Base-by-base conservation (phyloP, 2,888 invertebrate species). In the Aphodius granarius region DNA sequence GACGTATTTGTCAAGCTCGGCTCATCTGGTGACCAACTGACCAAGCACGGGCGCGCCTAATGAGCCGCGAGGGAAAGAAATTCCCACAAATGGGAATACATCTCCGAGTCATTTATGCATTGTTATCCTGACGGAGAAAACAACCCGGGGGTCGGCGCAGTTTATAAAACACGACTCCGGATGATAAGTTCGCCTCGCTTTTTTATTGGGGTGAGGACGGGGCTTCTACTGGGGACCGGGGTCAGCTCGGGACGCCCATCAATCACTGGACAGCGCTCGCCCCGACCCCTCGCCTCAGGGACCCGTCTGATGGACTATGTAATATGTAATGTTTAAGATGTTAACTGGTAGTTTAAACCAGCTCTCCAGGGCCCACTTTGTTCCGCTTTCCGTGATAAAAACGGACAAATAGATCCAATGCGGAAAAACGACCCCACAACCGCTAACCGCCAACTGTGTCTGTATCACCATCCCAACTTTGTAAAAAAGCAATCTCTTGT, bases 251-350 rank as follows among this genome's bases (percentile, higher is more conserved):
- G 79, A 82, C 81, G 83, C 84, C 84, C 84, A 87, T 87, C 86
- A 86, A 87, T 87, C 87, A 87, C 86, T 82, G 84, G 84, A 83
- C 85, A 84, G 76, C 79, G 81, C 22, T 22, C 79, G 81, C n/a
- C 68, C 77, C 78, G 77, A 73, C 70, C 66, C 70, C 64, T 64
- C 68, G 78, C 79, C 79, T 75, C 75, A 77, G 81, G 81, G 81
- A 81, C 78, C 76, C 65, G 77, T 79, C 81, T 82, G 81, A 82
- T 82, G 81, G 81, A 81, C 82, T 82, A 81, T 85, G 85, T 86
- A 86, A 86, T 86, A 86, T 83, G 84, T 85, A 86, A 86, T 86
- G 85, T 85, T 86, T 85, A 86, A 86, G 87, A 86, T 86, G 86
- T 86, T 86, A 86, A 86, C 87, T 85, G 85, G 85, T 83, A 85